Base-by-base conservation (phyloP, 2,888 invertebrate species). In the Drosophila multiciliata region DNA sequence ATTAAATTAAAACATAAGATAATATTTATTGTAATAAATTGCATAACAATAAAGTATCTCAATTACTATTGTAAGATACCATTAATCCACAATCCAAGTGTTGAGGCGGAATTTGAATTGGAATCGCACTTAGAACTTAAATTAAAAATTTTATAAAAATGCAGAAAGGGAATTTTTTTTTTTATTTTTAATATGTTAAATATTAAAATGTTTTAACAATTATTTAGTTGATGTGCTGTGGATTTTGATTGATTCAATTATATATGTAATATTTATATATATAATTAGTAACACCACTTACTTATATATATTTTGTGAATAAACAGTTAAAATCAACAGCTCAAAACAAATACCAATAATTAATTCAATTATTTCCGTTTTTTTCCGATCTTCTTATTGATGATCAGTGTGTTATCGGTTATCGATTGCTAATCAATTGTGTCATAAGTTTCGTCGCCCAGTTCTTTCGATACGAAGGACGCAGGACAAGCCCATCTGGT, bases 401-500 rank as follows among this genome's bases (percentile, higher is more conserved):
- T 12, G 38, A 23, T 11, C 52, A 7, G 17, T 33, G 17, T 26
- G 33, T 17, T 29, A 42, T 33, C 40, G n/a, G 57, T n/a, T 55
- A 36, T 33, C 50, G 11, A 50, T 23, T 66, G 66, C 40, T 67
- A 66, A 67, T 67, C 40, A 57, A 57, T 42, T 65, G 55, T 66
- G 57, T 5, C 35, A 50, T 67, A 65, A 65, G 66, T 54, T 35
- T 5, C 38, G n/a, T 38, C 5, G n/a, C 49, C 36, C 59, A 55
- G 23, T 23, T 15, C 59, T 59, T 67, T 40, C 48, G 42, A 11
- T 23, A n/a, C 29, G n/a, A 45, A 26, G 35, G 20, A 15, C 33
- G 20, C 5, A 17, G 52, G 29, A 29, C 23, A 65, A 26, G 35
- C 20, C 20, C 52, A 58, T 61, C 58, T 38, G 4, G 23, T 67